Conservation (phyloP, 2,888 invertebrate genomes). For the Margaritifera margaritifera region DNA sequence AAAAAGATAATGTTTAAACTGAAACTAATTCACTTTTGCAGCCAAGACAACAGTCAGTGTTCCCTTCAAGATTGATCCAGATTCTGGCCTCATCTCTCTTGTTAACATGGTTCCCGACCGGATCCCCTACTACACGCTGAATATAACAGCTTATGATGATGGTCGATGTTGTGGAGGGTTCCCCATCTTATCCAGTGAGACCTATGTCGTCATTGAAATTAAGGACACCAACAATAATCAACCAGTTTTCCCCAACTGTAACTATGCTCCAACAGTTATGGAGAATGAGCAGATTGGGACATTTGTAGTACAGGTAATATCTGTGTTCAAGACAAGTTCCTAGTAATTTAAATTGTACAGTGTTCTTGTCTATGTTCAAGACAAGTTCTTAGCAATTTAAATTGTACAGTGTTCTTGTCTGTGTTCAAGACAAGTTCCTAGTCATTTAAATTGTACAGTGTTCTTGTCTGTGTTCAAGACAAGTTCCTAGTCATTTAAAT, state of each 20-base stretch:
- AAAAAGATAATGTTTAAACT: neutral
- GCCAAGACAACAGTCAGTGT: conserved; percentile 36
- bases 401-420: too few species aligned
- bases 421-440: too few species aligned
- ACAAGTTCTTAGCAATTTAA: too few species aligned
- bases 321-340: too few species aligned
- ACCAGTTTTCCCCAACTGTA: conserved; percentile 94
- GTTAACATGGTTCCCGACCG: conserved; percentile 55
- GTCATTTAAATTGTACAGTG: too few species aligned
- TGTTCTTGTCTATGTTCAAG: too few species aligned
- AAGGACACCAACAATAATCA: conserved; percentile 98
- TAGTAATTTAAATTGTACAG: too few species aligned
- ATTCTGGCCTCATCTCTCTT: conserved; percentile 68
- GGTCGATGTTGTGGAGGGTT: conserved; percentile 96
- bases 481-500: too few species aligned
- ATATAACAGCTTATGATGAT: conserved; percentile 97
- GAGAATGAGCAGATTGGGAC: conserved; percentile 52
- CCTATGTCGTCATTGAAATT: conserved; percentile 95
- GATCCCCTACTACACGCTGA: conserved; percentile 85
- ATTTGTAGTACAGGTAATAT: conserved; percentile 53
- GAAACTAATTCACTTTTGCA: conserved; percentile 16
- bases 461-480: too few species aligned
- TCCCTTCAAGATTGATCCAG: conserved; percentile 68
- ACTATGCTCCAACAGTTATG: conserved; percentile 80
- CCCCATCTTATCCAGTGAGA: conserved; percentile 89